Conservation (phyloP, 2,797 vertebrate genomes). For the Gadopsis marmoratus region DNA sequence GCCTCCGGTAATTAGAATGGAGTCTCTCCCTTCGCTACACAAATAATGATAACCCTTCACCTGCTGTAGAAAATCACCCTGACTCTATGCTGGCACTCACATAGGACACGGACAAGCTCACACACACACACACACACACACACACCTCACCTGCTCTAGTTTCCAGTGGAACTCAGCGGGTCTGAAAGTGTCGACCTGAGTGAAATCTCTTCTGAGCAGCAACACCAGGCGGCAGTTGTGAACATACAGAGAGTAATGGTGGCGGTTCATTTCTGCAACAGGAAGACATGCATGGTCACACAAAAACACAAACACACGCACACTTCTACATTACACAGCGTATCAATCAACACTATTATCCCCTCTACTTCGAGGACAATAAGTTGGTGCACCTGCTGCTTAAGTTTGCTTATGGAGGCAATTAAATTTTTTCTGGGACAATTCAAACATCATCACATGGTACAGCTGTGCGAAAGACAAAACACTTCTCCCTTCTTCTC, state of each 20-base stretch:
- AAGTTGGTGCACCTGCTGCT: background rate
- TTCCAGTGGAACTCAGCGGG: slow-evolving; percentile 99
- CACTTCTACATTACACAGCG: background rate
- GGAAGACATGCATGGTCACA: slow-evolving; percentile 13
- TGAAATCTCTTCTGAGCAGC: slow-evolving; percentile 94
- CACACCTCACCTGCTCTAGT: slow-evolving; percentile 92
- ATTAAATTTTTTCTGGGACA: too few relatives aligned
- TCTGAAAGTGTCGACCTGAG: slow-evolving; percentile 93
- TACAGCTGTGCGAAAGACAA: too few relatives aligned
- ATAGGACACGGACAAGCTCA: slow-evolving; percentile 24
- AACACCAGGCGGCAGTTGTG: slow-evolving; percentile 98
- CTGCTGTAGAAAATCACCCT: slow-evolving; percentile 48
- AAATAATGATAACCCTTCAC: slow-evolving; percentile 70
- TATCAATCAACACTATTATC: background rate
- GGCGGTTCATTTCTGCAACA: slow-evolving; percentile 94
- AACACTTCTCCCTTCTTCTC: too few relatives aligned
- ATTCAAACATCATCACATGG: too few relatives aligned
- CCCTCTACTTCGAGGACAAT: background rate
- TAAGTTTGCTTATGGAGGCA: background rate
- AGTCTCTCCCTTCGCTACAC: slow-evolving; percentile 61
- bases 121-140: slow-evolving; percentile 21
- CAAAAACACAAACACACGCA: slow-evolving; percentile 8
- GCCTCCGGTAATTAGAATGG: slow-evolving; percentile 74
- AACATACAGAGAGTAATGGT: slow-evolving; percentile 95
- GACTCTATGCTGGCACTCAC: slow-evolving; percentile 37